A percentile compares a stretch with the other conserved stretches of the same genome.
Evolutionary conservation across 1,140 invertebrate species (phyloP).

Genomic region (Cherax destructor): DNA sequence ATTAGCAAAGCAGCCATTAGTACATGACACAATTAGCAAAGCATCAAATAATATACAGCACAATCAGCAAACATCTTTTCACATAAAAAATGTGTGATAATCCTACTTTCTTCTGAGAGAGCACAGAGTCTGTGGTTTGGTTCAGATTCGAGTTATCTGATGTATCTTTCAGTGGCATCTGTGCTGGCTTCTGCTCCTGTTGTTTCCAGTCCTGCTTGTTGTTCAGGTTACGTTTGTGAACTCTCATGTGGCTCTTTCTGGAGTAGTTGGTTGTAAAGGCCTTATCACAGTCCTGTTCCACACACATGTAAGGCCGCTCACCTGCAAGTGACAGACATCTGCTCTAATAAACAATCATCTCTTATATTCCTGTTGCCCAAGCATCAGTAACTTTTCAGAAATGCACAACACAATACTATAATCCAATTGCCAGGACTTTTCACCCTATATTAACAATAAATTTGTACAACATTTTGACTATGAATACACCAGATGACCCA

Average conservation of each 20-base stretch:
- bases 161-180: background rate
- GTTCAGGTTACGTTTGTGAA: slow-evolving; percentile 29
- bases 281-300: slow-evolving; percentile 44
- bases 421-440: too few relatives aligned
- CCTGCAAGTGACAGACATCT: slow-evolving; percentile 2
- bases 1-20: too few relatives aligned
- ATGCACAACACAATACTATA: too few relatives aligned
- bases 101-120: background rate
- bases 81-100: background rate
- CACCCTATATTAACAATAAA: too few relatives aligned
- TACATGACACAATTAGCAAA: too few relatives aligned
- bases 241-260: slow-evolving; percentile 49
- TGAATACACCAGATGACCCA: too few relatives aligned
- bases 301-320: slow-evolving; percentile 51
- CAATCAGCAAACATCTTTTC: too few relatives aligned
- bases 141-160: background rate
- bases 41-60: too few relatives aligned
- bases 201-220: background rate
- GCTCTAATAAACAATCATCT: too few relatives aligned
- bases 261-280: slow-evolving; percentile 59
- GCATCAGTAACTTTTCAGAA: too few relatives aligned
- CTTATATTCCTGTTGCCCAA: too few relatives aligned
- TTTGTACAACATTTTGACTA: too few relatives aligned
- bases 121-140: background rate
- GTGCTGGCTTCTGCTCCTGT: background rate